A percentile compares a stretch with the other conserved stretches of the same genome.
Conservation (phyloP, 2,797 vertebrate genomes). For the Ispidina lecontei region DNA sequence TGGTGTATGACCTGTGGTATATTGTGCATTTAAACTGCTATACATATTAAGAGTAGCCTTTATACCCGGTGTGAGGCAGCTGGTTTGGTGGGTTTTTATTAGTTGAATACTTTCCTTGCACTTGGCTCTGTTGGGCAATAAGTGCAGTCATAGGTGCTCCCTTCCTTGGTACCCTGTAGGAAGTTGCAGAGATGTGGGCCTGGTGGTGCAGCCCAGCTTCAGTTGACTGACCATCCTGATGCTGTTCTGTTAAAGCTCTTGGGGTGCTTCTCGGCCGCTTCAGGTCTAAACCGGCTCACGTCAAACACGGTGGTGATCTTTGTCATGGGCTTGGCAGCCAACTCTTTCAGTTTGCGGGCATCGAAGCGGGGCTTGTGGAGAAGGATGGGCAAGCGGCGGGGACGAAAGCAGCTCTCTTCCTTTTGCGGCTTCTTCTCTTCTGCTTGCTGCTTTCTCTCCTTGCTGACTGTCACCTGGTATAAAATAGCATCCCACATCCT, state of each 20-base stretch:
- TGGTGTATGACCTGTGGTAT: not conserved
- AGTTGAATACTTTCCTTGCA: not conserved
- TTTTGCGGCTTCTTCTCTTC: constrained; percentile 59
- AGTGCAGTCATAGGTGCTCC: not conserved
- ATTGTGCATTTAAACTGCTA: not conserved
- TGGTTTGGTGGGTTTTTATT: not conserved
- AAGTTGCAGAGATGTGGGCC: not conserved
- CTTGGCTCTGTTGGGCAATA: not conserved
- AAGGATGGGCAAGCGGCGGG: constrained; percentile 85
- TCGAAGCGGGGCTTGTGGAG: constrained; percentile 90
- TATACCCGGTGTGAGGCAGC: not conserved
- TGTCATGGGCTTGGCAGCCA: constrained; percentile 83
- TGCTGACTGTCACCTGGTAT: constrained; percentile 87
- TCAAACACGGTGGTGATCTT: constrained; percentile 80
- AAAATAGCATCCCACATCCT: constrained; percentile 96
- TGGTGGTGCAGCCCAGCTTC: constrained; percentile 10
- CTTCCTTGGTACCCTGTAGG: not conserved
- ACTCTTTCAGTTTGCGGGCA: constrained; percentile 91
- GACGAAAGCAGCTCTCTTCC: constrained; percentile 68
- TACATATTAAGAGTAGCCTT: not conserved
- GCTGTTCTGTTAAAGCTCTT: constrained; percentile 91
- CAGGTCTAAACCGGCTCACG: constrained; percentile 78
- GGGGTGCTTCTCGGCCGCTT: constrained; percentile 73
- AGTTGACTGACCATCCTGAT: constrained; percentile 82
- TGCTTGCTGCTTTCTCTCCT: constrained; percentile 77